Evolutionary conservation across 2,113 vertebrate genomes (phyloP), one percentile per base, ranked within the genome.

Genomic region (Dolichotis patagonum): DNA sequence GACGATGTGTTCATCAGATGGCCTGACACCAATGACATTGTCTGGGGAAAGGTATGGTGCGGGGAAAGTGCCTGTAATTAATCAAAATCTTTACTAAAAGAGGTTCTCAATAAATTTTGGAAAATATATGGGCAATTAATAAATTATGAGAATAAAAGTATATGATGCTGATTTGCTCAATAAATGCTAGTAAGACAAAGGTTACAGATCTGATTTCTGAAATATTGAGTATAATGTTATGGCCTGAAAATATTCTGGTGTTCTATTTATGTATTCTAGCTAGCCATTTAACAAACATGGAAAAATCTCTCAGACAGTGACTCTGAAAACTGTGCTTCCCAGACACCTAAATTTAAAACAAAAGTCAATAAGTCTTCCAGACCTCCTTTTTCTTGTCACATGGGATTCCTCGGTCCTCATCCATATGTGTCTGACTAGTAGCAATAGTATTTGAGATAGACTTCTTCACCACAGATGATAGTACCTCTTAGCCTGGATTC

Each of bases 41-140:
- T 99, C n/a, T 99, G 98, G 99, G 99, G 99, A 85, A 99, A 99
- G 99, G 99, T 99, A 98, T 84, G 86, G 11, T 60, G 52, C 80
- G 24, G 67, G 43, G 52, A 58, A 90, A 12, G 5, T 63, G 41
- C 4, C 69, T 80, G 0, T 77, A 35, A 43, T 90, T 41, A 91
- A 80, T 80, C 1, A 62, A 16, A 19, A 49, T 77, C 49, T 83
- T 94, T 81, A 93, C 82, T 81, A 52, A 88, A 73, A 90, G 38
- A 30, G 13, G 5, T 22, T 93, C 30, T 65, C 17, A 62, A 35
- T 90, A 94, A 67, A 62, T 78, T 14, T 69, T 95, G 41, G 62
- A 46, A 91, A 62, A 77, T 60, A 19, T 32, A 9, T 3, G 43
- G 7, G 28, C 32, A 85, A 80, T 91, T 32, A 94, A 88, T 75